Conservation (phyloP, 2,797 vertebrate species). For the Euthynnus affinis region DNA sequence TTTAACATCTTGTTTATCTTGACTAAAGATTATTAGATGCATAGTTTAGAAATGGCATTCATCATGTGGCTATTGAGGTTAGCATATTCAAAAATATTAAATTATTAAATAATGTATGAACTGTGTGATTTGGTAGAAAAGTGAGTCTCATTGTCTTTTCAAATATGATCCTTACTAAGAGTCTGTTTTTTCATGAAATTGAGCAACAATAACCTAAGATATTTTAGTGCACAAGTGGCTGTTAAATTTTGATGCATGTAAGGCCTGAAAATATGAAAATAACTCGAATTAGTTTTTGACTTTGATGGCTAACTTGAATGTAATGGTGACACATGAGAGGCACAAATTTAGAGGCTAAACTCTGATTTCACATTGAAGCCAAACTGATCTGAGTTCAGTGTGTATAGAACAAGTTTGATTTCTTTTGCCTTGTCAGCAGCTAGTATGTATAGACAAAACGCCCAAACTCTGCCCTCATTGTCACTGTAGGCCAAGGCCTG, state of each 20-base stretch:
- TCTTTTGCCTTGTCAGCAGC: slow-evolving; percentile 61
- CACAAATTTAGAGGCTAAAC: slow-evolving; percentile 41
- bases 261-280: not conserved
- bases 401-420: slow-evolving; percentile 40
- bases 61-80: too few species aligned
- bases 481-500: slow-evolving; percentile 71
- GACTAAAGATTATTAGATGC: not conserved
- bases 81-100: not conserved
- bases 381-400: slow-evolving; percentile 60
- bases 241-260: not conserved
- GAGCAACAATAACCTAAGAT: not conserved
- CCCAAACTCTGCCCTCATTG: slow-evolving; percentile 61
- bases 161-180: not conserved
- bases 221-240: not conserved
- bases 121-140: not conserved
- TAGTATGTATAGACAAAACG: slow-evolving; percentile 60
- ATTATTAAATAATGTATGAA: too few species aligned
- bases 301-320: not conserved
- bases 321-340: slow-evolving; percentile 21
- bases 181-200: not conserved
- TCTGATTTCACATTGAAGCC: slow-evolving; percentile 52
- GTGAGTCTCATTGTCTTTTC: not conserved
- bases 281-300: not conserved
- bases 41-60: not conserved
- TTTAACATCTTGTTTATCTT: not conserved